Evolutionary conservation across 2,888 invertebrate species (phyloP).

Genomic region (Tortricodes alternella): DNA sequence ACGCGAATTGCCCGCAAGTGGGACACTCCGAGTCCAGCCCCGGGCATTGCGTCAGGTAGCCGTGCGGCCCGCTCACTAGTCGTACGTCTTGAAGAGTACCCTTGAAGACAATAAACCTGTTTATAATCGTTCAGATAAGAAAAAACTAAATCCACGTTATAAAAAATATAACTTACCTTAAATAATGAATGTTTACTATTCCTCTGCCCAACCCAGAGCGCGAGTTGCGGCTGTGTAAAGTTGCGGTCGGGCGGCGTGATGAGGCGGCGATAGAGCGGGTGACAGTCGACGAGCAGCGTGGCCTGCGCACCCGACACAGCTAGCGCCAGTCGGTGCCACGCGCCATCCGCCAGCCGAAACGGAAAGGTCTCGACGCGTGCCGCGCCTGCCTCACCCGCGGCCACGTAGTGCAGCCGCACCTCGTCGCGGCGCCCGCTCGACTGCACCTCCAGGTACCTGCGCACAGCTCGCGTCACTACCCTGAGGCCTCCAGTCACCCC

Average conservation of each 20-base stretch:
- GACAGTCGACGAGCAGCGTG: slow-evolving; percentile 93
- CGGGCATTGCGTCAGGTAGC: slow-evolving; percentile 93
- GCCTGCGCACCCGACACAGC: slow-evolving; percentile 92
- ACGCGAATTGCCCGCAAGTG: slow-evolving; percentile 94
- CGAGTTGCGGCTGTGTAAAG: slow-evolving; percentile 87
- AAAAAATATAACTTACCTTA: slow-evolving; percentile 84
- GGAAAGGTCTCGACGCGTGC: slow-evolving; percentile 93
- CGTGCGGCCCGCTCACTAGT: slow-evolving; percentile 92
- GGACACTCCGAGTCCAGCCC: slow-evolving; percentile 93
- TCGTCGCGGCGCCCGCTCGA: slow-evolving; percentile 94
- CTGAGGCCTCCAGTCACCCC: slow-evolving; percentile 36
- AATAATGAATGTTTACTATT: slow-evolving; percentile 92
- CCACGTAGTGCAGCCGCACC: slow-evolving; percentile 91
- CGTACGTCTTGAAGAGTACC: slow-evolving; percentile 94
- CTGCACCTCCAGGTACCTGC: slow-evolving; percentile 94
- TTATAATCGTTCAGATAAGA: background rate
- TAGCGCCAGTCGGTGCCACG: slow-evolving; percentile 94
- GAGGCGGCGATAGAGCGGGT: slow-evolving; percentile 91
- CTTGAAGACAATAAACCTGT: slow-evolving; percentile 71
- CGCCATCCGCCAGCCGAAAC: slow-evolving; percentile 92
- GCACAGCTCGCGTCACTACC: slow-evolving; percentile 53
- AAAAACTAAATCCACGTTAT: background rate
- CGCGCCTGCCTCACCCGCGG: slow-evolving; percentile 79
- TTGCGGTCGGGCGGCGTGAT: slow-evolving; percentile 90
- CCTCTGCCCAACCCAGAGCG: slow-evolving; percentile 94